Percentiles rank a stretch among this genome's conserved stretches.
Evolutionary conservation across 2,797 vertebrate genomes (phyloP).

Genomic region (Eremophila alpestris): DNA sequence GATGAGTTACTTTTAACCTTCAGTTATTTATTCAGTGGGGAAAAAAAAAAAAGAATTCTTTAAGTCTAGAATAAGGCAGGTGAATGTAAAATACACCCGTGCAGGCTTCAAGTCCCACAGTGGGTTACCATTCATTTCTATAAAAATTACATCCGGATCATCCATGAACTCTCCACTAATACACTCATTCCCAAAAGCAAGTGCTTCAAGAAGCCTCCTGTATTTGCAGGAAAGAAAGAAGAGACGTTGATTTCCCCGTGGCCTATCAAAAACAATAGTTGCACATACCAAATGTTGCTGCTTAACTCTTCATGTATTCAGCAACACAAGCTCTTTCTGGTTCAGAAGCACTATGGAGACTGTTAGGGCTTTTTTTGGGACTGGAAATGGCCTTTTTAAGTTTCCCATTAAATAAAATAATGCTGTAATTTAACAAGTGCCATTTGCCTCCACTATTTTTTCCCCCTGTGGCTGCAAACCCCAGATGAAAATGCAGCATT

Average conservation of each 20-base stretch:
- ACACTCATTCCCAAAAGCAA: slow-evolving; percentile 10
- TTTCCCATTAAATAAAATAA: background rate
- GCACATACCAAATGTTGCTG: background rate
- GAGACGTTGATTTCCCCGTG: slow-evolving; percentile 20
- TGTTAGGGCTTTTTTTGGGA: background rate
- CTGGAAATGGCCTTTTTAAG: background rate
- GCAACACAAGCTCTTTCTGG: background rate
- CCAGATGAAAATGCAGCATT: background rate
- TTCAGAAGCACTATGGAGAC: background rate
- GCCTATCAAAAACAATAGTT: slow-evolving; percentile 2
- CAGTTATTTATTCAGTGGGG: background rate
- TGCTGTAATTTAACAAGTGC: background rate
- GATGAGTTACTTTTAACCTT: background rate
- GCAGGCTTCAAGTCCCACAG: background rate
- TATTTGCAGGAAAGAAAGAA: background rate
- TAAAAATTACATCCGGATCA: background rate
- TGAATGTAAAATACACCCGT: background rate
- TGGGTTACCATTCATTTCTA: background rate
- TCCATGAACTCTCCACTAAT: background rate
- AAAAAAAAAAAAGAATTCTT: background rate
- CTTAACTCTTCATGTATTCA: background rate
- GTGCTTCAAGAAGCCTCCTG: background rate
- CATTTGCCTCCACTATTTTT: background rate
- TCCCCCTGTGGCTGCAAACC: background rate
- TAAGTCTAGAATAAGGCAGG: background rate